Base-by-base conservation (phyloP, 2,888 invertebrate genomes). In the Rhopalosiphum nymphaeae region DNA sequence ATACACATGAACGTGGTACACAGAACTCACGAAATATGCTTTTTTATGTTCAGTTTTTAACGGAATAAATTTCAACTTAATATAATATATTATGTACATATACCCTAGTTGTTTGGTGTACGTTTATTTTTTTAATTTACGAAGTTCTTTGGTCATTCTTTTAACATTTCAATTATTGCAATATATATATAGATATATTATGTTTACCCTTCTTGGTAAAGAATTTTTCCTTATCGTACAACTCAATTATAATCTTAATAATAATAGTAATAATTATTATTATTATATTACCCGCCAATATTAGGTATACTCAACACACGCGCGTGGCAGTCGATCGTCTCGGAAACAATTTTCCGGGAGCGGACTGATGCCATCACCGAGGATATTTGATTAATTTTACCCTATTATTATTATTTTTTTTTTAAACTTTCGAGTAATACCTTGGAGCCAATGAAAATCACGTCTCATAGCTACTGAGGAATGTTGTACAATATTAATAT, bases 391-490 rank as follows among this genome's bases (percentile, higher is more conserved):
- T 92, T 92, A 92, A 92, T 88, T 92, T 92, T 88, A 88, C 92
- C 92, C 92, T 67, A 67, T 88, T 67, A 67, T 67, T 88, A 42
- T 92, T 61, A 61, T 89, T 57, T 89, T 67, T 61, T 85, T 88
- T 92, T 87, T 53, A 57, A 92, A 88, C 88, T 78, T 84, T 56
- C n/a, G 46, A 78, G 46, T 85, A 93, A 94, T 94, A 94, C 93
- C 93, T 94, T 90, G 90, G 90, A 94, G 90, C 90, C 26, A 94
- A 86, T 61, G 93, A 61, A 90, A 85, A 94, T 94, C 93, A 94
- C 93, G 90, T 94, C 93, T 94, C 85, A 90, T 85, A 90, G 84
- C 89, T 85, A 90, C 93, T 36, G 46, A 90, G 46, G 93, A 94
- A 94, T 94, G 93, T 90, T 78, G 88, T 88, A 92, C 88, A 67